A percentile compares a stretch with the other conserved stretches of the same genome.
Evolutionary conservation across 2,797 vertebrate species (phyloP).

Genomic region (Leuciscus waleckii): DNA sequence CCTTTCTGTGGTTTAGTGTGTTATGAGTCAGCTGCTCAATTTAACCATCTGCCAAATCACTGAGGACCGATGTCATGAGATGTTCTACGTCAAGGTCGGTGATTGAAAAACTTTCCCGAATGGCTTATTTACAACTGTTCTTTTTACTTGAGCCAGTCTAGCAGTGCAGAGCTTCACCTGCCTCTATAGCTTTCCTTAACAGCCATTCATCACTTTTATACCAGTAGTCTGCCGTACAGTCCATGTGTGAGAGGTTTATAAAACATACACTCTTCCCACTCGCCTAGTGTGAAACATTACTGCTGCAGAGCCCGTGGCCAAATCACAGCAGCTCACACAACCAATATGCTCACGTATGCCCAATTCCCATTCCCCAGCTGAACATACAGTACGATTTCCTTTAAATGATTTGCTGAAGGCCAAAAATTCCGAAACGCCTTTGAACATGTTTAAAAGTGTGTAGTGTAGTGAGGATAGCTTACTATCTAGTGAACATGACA

Average conservation of each 20-base stretch:
- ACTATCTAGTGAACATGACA: background rate
- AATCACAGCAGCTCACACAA: conserved; percentile 13
- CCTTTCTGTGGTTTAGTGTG: conserved; percentile 70
- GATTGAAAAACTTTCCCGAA: conserved; percentile 55
- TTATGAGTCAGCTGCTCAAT: conserved; percentile 73
- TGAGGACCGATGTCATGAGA: conserved; percentile 68
- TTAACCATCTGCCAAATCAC: conserved; percentile 65
- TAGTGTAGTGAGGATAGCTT: background rate
- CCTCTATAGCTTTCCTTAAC: conserved; percentile 33
- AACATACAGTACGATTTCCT: background rate
- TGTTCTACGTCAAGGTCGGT: conserved; percentile 59
- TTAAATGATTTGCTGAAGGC: background rate
- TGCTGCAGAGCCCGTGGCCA: conserved; percentile 11
- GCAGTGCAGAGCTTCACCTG: conserved; percentile 44
- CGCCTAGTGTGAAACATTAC: conserved; percentile 29
- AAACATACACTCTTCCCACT: conserved; percentile 15
- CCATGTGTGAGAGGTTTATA: conserved; percentile 44
- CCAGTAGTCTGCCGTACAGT: conserved; percentile 28
- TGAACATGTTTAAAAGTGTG: background rate
- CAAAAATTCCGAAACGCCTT: background rate
- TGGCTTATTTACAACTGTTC: conserved; percentile 43
- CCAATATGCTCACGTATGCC: conserved; percentile 4
- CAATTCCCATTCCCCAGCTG: background rate
- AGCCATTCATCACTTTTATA: conserved; percentile 56
- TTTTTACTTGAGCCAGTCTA: conserved; percentile 43